Evolutionary conservation across 2,113 vertebrate genomes (phyloP), one percentile per base, ranked within the genome.

Genomic region (Hassar affinis): DNA sequence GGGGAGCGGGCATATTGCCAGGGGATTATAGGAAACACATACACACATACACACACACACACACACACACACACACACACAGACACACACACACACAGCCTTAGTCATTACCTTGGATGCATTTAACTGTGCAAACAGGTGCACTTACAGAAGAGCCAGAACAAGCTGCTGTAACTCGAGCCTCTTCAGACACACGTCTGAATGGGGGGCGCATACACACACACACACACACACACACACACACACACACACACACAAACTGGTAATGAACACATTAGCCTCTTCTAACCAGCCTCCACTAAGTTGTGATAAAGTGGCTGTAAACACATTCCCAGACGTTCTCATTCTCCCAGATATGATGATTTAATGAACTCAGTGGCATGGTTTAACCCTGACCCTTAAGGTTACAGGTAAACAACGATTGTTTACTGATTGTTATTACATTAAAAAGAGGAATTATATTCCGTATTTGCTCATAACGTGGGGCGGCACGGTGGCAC

Each of bases 61-160:
- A n/a, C 76, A 85, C 49, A 87, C 77, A 57, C 62, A 66, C 80
- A 68, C 79, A 77, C 81, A 66, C 38, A 83, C 57, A 85, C 33
- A n/a, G 68, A 85, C 49, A 87, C 77, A 57, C 62, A 66, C 80
- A 68, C 79, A 77, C 81, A 66, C 84, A 81, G 78, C 52, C 81
- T 68, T 80, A 86, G 76, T 85, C 87, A 86, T 88, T 86, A 86
- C 83, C 81, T 95, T 93, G 92, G 93, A 95, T 95, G 94, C 94
- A 95, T 96, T 94, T 96, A 97, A 96, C 95, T 94, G 95, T 94
- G 94, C 89, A 96, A 97, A 98, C 96, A 99, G 97, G 97, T 99
- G 97, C 96, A 95, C 94, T 94, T 92, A 96, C 94, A 97, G 95
- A 96, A 95, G 94, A 91, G 84, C 92, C 93, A 92, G 92, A 95